Evolutionary conservation across 2,888 invertebrate genomes (phyloP), one percentile per base, ranked within the genome.

Genomic region (Synanthedon formicaeformis): DNA sequence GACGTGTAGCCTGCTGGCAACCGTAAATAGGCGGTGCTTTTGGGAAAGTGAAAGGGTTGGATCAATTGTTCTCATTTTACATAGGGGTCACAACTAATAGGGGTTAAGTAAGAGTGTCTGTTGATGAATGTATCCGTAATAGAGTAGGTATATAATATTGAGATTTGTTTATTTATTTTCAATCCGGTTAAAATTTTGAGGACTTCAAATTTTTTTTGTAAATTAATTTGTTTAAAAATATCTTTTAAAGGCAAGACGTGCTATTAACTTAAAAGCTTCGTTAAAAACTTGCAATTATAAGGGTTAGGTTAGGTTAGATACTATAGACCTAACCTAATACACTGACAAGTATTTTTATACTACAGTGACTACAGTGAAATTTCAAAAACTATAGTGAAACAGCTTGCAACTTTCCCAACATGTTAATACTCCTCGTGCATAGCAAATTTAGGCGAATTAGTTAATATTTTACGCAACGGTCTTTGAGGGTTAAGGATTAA

Each of bases 41-140:
- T 66, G 65, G 54, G 62, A 65, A 18, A 73, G 72, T 70, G 71
- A 81, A 82, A 81, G 81, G 80, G 80, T 81, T 81, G 73, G 67
- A 60, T 69, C 71, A 66, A 72, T 72, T 67, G 70, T 68, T 62
- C 59, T 63, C 63, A 62, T 56, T 55, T 62, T 52, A 51, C 55
- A 55, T 63, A 57, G 48, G 75, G 76, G 70, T 66, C 52, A 51
- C 48, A 34, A 68, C 60, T 64, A 58, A 53, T 63, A 70, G 67
- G 76, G 77, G 77, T 78, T 72, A 71, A 63, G 62, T 63, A 23
- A 57, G 54, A 61, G 18, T 64, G 61, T 51, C 57, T 66, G 63
- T 52, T 53, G 50, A 52, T 18, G 27, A 50, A 40, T 34, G 10
- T 54, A 52, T 52, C 54, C 54, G n/a, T 45, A 13, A 13, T 45